Evolutionary conservation across 2,113 vertebrate species (phyloP), one percentile per base, ranked within the genome.

Genomic region (Butorides virescens): DNA sequence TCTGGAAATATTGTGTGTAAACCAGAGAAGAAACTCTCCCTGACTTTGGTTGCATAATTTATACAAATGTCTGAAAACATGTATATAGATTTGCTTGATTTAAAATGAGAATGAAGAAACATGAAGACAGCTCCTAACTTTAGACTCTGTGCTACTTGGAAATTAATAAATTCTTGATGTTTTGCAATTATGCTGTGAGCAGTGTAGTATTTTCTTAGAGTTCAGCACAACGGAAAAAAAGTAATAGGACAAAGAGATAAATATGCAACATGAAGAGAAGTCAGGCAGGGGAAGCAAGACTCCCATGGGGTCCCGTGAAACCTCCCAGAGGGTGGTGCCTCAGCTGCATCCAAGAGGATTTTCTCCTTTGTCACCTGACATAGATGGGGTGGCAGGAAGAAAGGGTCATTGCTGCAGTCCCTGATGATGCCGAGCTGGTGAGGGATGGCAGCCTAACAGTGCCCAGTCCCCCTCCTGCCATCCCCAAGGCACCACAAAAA

Each of bases 1-100:
- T 98, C 96, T 98, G 98, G 98, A 98, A 98, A 90, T 98, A 98
- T 1, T 98, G 98, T 1, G 97, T 98, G 86, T 98, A 87, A 97
- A 46, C 49, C 62, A 29, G 29, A 55, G 67, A 36, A n/a, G 32
- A 50, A 66, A 66, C 30, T 36, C 39, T 15, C 29, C 86, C 79
- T 62, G 47, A 39, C 44, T 79, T 74, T 46, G 13, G 52, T 5
- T 47, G 37, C 55, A 75, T 96, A 87, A 93, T 97, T 95, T 96
- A 74, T 88, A 93, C 68, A 90, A 50, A 91, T 79, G 68, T 80
- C 86, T 78, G 67, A 88, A 95, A 90, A 68, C 37, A 10, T 44
- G 58, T 80, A 87, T 58, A 94, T 77, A 78, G 55, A 82, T 77
- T 75, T 2, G 82, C 80, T 88, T 92, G 92, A 65, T 83, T 76